These are phyloP conservation scores for Ophion ventricosus DNA, from an alignment of 2,888 invertebrate species.

Conservation along the genomic window DNA sequence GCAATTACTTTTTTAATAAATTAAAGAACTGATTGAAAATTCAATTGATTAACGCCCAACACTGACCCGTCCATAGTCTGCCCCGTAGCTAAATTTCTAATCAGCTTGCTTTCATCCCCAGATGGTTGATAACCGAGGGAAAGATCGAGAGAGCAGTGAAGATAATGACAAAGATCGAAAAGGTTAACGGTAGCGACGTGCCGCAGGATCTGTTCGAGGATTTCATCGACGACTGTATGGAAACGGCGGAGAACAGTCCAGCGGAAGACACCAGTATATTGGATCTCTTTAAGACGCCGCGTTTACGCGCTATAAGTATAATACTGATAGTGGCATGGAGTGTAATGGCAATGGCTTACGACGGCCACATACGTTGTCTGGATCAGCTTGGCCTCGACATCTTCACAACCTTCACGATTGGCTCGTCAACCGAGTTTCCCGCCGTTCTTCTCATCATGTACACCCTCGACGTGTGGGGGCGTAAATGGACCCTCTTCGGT, in stretches of 20 bases:
- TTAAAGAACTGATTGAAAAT: too few species aligned
- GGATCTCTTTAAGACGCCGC: slow-evolving; percentile 81
- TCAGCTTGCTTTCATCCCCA: slow-evolving; percentile 1
- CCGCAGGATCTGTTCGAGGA: slow-evolving; percentile 84
- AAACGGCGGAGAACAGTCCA: slow-evolving; percentile 47
- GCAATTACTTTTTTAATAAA: too few species aligned
- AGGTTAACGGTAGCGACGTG: slow-evolving; percentile 83
- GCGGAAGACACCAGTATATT: slow-evolving; percentile 69
- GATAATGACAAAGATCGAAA: slow-evolving; percentile 83
- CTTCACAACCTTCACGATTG: slow-evolving; percentile 92
- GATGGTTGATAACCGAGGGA: slow-evolving; percentile 67
- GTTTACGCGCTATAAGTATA: slow-evolving; percentile 72
- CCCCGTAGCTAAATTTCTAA: too few species aligned
- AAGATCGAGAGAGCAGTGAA: slow-evolving; percentile 82
- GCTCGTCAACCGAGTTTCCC: slow-evolving; percentile 91
- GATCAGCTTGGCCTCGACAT: slow-evolving; percentile 90
- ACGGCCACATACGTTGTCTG: slow-evolving; percentile 93
- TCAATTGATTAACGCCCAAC: too few species aligned
- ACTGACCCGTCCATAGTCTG: too few species aligned
- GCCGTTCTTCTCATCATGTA: slow-evolving; percentile 90
- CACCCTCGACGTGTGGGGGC: slow-evolving; percentile 90
- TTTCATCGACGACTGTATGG: slow-evolving; percentile 81
- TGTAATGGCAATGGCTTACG: slow-evolving; percentile 92
- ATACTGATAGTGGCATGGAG: slow-evolving; percentile 84
- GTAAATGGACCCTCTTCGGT: slow-evolving; percentile 91